Base-by-base conservation (phyloP, 2,888 invertebrate species). In the Temnothorax rugatulus region DNA sequence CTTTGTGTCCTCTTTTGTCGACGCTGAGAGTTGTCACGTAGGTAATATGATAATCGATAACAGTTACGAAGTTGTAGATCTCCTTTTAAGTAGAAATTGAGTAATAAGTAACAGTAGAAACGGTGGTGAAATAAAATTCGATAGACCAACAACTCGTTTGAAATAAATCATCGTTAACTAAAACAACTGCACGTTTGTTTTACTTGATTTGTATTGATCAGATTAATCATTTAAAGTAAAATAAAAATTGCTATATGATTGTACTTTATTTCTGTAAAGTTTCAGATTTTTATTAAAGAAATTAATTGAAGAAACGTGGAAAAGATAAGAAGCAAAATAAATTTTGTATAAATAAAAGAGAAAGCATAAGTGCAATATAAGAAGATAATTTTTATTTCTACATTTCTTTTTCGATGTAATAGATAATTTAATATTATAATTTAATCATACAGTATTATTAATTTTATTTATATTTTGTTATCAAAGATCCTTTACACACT, bases 1-100 rank as follows among this genome's bases (percentile, higher is more conserved):
- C 25, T 61, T 59, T 47, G 47, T 11, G 66, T 71, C 38, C 25
- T n/a, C 61, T 7, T 52, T 79, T 13, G 69, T 18, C 34, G n/a
- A 34, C 21, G 44, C 13, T 25, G 25, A 59, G 11, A 44, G 29
- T 54, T 34, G 25, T 34, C 47, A 13, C 21, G 57, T 47, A 18
- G 11, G 4, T 71, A 50, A 47, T 29, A 38, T 9, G 21, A 34
- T 21, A 50, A 25, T 38, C 34, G 9, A 11, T 50, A 21, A 34
- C 1, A 47, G 15, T 38, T 11, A 11, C 18, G 9, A 34, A 25
- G n/a, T 52, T n/a, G 9, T 11, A 52, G n/a, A 18, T 25, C 4
- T 47, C 29, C 21, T 38, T 57, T 9, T 57, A 21, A 52, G 4
- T 54, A 13, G 18, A 73, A 34, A 71, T 54, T 21, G 9, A 13